These are phyloP conservation scores for Chaunax sp. DNA, from an alignment of 2,797 vertebrate species.

Conservation along the genomic window DNA sequence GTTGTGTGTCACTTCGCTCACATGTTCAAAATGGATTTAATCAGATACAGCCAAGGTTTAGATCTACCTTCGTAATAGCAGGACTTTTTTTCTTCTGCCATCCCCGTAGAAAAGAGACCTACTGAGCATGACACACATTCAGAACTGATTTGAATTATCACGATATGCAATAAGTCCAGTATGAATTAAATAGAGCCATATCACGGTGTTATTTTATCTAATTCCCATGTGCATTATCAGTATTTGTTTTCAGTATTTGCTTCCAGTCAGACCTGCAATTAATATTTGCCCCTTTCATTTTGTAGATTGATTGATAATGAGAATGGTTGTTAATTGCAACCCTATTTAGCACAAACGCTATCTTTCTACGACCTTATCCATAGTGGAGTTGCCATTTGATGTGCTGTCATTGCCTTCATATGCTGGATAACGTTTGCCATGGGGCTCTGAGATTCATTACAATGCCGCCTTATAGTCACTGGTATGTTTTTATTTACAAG, in stretches of 20 bases:
- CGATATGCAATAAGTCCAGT: not conserved
- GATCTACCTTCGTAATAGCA: not conserved
- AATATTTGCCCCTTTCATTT: not conserved
- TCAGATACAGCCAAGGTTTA: not conserved
- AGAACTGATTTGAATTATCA: not conserved
- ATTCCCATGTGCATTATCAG: not conserved
- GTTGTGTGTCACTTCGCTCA: not conserved
- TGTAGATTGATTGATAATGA: not conserved
- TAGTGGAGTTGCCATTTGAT: not conserved
- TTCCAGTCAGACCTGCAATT: not conserved
- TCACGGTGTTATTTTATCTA: not conserved
- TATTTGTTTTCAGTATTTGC: too few relatives aligned
- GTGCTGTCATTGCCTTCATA: too few relatives aligned
- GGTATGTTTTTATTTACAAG: too few relatives aligned
- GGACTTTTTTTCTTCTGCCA: too few relatives aligned
- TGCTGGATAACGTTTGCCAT: too few relatives aligned
- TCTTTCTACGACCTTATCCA: too few relatives aligned
- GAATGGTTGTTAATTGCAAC: not conserved
- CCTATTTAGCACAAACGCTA: not conserved
- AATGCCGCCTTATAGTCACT: too few relatives aligned
- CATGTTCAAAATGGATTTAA: constrained; percentile 1
- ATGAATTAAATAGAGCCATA: not conserved
- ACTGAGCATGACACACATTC: not conserved
- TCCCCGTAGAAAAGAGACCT: too few relatives aligned
- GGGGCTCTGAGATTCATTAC: too few relatives aligned